phyloP scores from a whole-genome alignment of 2,888 invertebrate species.

The Euclidia mi region DNA sequence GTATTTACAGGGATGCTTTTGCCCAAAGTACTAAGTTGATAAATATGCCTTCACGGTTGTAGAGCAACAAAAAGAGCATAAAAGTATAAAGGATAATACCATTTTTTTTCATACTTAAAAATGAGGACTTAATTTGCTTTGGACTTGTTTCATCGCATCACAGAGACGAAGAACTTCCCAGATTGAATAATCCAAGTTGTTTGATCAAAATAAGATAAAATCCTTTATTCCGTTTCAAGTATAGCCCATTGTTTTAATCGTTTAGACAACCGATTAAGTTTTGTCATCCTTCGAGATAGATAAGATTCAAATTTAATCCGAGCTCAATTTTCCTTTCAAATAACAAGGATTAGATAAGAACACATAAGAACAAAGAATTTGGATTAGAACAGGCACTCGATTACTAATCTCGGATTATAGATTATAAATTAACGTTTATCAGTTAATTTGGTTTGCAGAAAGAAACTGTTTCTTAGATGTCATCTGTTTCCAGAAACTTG shows the following conservation, averaged over 20 bases:
- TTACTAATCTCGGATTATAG: conserved; percentile 54
- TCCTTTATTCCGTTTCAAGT: conserved; percentile 41
- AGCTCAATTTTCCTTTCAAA: conserved; percentile 54
- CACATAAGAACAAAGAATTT: conserved; percentile 53
- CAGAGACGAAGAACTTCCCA: conserved; percentile 19
- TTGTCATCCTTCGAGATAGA: conserved; percentile 54
- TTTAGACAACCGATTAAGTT: conserved; percentile 54
- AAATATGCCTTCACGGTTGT: too few relatives aligned
- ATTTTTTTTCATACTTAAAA: too few relatives aligned
- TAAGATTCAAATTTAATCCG: conserved; percentile 56
- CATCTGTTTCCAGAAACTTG: conserved; percentile 34
- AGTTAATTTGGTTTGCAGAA: conserved; percentile 46
- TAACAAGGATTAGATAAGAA: conserved; percentile 54
- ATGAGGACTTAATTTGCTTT: conserved; percentile 1
- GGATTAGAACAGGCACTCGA: conserved; percentile 40
- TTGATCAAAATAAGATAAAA: conserved; percentile 46
- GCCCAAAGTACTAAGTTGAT: too few relatives aligned
- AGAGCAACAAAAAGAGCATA: too few relatives aligned
- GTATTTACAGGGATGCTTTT: too few relatives aligned
- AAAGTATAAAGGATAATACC: too few relatives aligned
- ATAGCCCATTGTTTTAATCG: conserved; percentile 49
- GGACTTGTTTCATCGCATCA: conserved; percentile 10
- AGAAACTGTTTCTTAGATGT: conserved; percentile 28
- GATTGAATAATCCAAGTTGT: conserved; percentile 48
- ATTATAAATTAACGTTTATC: conserved; percentile 56